These are phyloP conservation scores for Melangyna quadrimaculata DNA, from an alignment of 2,888 invertebrate genomes.

Conservation along the genomic window DNA sequence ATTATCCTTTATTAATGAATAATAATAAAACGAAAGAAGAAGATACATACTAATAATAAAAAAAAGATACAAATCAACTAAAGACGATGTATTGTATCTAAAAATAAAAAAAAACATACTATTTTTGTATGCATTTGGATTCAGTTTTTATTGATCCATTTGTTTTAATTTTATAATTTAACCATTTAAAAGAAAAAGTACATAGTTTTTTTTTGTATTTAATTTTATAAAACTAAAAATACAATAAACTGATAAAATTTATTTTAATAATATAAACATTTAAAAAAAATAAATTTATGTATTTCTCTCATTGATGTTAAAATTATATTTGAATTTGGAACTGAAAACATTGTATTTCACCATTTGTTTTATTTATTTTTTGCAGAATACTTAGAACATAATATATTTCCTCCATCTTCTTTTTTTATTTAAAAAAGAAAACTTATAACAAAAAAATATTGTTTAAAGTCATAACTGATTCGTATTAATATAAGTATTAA, in stretches of 20 bases:
- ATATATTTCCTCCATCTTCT: conserved; percentile 29
- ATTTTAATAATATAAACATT: conserved; percentile 1
- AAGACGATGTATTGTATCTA: not conserved
- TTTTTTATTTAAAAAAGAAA: conserved; percentile 15
- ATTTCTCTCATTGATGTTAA: conserved; percentile 3
- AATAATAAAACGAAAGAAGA: conserved; percentile 36
- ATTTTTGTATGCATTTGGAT: conserved; percentile 17
- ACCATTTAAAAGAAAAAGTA: conserved; percentile 46
- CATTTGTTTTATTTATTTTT: too few species aligned
- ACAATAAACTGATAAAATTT: conserved; percentile 16
- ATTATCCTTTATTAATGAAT: conserved; percentile 19
- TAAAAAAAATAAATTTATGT: not conserved
- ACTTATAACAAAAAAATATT: conserved; percentile 30
- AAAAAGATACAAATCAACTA: conserved; percentile 24
- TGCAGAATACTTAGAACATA: conserved; percentile 56
- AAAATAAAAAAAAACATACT: conserved; percentile 36
- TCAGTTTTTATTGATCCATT: conserved; percentile 18
- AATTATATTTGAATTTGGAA: conserved; percentile 23
- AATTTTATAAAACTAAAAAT: conserved; percentile 47
- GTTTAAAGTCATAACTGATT: conserved; percentile 40
- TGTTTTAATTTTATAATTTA: conserved; percentile 5
- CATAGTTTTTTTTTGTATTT: conserved; percentile 2
- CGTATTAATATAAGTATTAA: conserved; percentile 9
- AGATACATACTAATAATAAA: not conserved
- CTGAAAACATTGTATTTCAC: conserved; percentile 7